A percentile compares a stretch with the other conserved stretches of the same genome.
Conservation (phyloP, 2,888 invertebrate genomes). For the Eupsilia transversa region DNA sequence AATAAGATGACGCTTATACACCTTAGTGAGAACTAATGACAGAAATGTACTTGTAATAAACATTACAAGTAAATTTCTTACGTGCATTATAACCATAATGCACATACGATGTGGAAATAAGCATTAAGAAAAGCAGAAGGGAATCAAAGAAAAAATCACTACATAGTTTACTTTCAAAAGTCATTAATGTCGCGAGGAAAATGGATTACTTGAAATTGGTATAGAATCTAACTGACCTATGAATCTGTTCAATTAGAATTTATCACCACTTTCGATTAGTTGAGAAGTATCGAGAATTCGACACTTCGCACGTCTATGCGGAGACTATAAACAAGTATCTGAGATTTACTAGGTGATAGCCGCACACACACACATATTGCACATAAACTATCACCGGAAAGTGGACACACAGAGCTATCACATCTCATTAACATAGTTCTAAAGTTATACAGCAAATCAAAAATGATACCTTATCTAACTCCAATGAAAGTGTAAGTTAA, state of each 20-base stretch:
- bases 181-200: slow-evolving; percentile 29
- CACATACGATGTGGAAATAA: slow-evolving; percentile 34
- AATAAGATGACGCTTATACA: slow-evolving; percentile 70
- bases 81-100: no score
- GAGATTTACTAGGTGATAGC: slow-evolving; percentile 4
- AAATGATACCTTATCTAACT: slow-evolving; percentile 58
- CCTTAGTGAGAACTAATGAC: slow-evolving; percentile 71
- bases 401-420: slow-evolving; percentile 8
- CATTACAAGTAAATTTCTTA: no score
- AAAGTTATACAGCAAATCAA: slow-evolving; percentile 13
- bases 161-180: slow-evolving; percentile 33
- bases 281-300: slow-evolving; percentile 12
- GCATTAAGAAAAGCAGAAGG: slow-evolving; percentile 34
- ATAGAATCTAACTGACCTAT: slow-evolving; percentile 32
- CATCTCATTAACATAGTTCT: background rate
- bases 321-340: slow-evolving; percentile 15
- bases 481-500: slow-evolving; percentile 75
- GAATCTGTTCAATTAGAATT: slow-evolving; percentile 35
- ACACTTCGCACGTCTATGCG: slow-evolving; percentile 8
- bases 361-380: slow-evolving; percentile 1
- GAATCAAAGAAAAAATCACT: slow-evolving; percentile 15
- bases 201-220: slow-evolving; percentile 22
- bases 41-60: slow-evolving; percentile 47
- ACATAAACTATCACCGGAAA: slow-evolving; percentile 20
- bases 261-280: slow-evolving; percentile 37